Percentiles rank a stretch among this genome's conserved stretches.
These are phyloP conservation scores for Camponotus pennsylvanicus DNA, from an alignment of 1,140 invertebrate species.

Conservation along the genomic window DNA sequence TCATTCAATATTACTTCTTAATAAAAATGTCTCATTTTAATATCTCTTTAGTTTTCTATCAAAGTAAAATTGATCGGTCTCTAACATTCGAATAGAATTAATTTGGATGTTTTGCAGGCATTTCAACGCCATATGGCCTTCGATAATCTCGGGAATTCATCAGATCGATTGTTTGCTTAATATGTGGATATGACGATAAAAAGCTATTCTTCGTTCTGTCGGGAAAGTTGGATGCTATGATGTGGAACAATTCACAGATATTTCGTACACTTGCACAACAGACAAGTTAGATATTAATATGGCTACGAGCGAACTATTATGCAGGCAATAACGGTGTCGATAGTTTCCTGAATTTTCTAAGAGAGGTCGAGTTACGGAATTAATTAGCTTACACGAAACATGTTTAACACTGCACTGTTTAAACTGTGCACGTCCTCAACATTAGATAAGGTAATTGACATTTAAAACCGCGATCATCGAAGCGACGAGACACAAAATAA, in stretches of 20 bases:
- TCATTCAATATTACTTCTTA: not conserved
- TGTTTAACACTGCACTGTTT: not conserved
- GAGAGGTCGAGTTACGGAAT: conserved; percentile 20
- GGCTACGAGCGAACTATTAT: not conserved
- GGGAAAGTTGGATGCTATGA: not conserved
- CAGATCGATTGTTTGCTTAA: conserved; percentile 40
- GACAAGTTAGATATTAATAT: conserved; percentile 16
- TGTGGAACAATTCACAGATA: conserved; percentile 4
- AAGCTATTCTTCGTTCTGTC: not conserved
- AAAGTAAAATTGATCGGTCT: not conserved
- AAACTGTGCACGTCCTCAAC: no score
- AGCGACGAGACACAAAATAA: not conserved
- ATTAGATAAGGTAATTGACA: not conserved
- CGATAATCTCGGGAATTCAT: conserved; percentile 35
- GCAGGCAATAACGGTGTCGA: conserved; percentile 30
- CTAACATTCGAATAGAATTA: conserved; percentile 15
- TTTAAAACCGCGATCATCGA: not conserved
- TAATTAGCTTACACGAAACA: conserved; percentile 41
- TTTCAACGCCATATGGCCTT: conserved; percentile 31
- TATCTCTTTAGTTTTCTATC: not conserved
- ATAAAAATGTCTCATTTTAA: not conserved
- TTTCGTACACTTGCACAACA: not conserved
- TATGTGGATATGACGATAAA: not conserved
- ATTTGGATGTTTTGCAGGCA: conserved; percentile 12
- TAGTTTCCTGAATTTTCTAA: conserved; percentile 29